Conservation (phyloP, 2,797 vertebrate genomes). For the Siniperca obscura region DNA sequence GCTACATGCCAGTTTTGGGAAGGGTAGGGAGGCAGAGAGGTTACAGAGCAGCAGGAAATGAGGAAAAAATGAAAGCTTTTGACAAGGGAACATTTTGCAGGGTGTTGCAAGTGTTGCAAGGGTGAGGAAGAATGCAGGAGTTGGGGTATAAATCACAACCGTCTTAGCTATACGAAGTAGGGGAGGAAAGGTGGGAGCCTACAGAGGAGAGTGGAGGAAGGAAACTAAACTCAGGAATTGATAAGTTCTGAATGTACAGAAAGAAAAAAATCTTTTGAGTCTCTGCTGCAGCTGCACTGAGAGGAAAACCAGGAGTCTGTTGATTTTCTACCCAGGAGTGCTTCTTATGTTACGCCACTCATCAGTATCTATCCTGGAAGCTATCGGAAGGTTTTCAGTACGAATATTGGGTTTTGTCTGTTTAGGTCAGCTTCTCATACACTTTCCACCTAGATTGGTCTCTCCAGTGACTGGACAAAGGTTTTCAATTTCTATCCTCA, state of each 20-base stretch:
- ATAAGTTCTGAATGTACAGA: slow-evolving; percentile 41
- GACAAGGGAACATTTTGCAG: slow-evolving; percentile 66
- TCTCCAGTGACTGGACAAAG: neutral
- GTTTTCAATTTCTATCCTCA: neutral
- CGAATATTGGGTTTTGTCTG: slow-evolving; percentile 22
- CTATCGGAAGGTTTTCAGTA: slow-evolving; percentile 13
- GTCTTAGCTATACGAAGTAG: slow-evolving; percentile 33
- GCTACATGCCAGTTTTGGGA: slow-evolving; percentile 68
- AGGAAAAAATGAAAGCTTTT: slow-evolving; percentile 63
- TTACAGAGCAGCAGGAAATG: slow-evolving; percentile 74
- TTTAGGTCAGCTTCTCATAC: slow-evolving; percentile 4
- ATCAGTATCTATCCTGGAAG: slow-evolving; percentile 53
- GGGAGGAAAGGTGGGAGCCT: slow-evolving; percentile 37
- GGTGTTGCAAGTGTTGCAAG: slow-evolving; percentile 57
- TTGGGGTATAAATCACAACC: slow-evolving; percentile 51
- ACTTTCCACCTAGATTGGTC: neutral
- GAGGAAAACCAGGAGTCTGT: slow-evolving; percentile 69
- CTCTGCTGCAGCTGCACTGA: slow-evolving; percentile 70
- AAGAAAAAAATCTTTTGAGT: slow-evolving; percentile 79
- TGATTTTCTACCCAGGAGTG: slow-evolving; percentile 45
- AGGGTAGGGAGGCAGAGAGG: slow-evolving; percentile 58
- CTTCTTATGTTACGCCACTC: slow-evolving; percentile 54
- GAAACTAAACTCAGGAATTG: slow-evolving; percentile 37
- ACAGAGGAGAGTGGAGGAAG: slow-evolving; percentile 25
- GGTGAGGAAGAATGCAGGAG: slow-evolving; percentile 52